These are phyloP conservation scores for Amphimedon queenslandica DNA, from an alignment of 37 sponge, comb jelly and placozoan genomes.

Conservation along the genomic window DNA sequence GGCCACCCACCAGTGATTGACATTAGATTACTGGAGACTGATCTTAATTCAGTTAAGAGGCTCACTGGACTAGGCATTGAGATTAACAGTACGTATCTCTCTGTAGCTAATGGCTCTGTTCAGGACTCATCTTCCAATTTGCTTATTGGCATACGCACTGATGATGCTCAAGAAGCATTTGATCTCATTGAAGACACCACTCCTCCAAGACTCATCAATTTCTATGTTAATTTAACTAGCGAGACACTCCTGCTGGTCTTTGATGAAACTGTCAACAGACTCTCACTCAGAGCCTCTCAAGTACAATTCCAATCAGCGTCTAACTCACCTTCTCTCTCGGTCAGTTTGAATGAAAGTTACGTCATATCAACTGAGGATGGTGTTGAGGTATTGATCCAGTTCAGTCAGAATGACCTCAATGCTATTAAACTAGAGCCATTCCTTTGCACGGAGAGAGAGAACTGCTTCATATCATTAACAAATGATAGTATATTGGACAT, in stretches of 20 bases:
- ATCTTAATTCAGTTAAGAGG: constrained; percentile 69
- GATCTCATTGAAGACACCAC: constrained; percentile 47
- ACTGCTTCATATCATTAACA: constrained; percentile 61
- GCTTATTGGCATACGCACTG: constrained; percentile 17
- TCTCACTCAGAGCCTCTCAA: constrained; percentile 36
- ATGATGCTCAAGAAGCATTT: constrained; percentile 16
- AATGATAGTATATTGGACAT: constrained; percentile 60
- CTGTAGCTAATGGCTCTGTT: constrained; percentile 42
- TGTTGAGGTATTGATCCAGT: constrained; percentile 38
- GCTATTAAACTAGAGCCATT: constrained; percentile 57
- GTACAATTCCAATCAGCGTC: constrained; percentile 55
- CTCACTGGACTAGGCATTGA: constrained; percentile 38
- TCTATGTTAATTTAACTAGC: constrained; percentile 54
- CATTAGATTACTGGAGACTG: constrained; percentile 30
- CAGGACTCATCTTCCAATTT: constrained; percentile 44
- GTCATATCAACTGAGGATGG: constrained; percentile 15
- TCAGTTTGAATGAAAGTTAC: constrained; percentile 18
- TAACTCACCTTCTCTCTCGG: constrained; percentile 28
- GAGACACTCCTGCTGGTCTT: constrained; percentile 58
- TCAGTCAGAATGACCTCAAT: constrained; percentile 64
- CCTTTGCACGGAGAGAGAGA: constrained; percentile 42
- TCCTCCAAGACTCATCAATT: constrained; percentile 48
- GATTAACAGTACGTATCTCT: constrained; percentile 63
- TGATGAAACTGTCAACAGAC: constrained; percentile 72
- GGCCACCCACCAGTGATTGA: constrained; percentile 81